Evolutionary conservation across 2,888 invertebrate genomes (phyloP).

Genomic region (Aleiodes alternator): DNA sequence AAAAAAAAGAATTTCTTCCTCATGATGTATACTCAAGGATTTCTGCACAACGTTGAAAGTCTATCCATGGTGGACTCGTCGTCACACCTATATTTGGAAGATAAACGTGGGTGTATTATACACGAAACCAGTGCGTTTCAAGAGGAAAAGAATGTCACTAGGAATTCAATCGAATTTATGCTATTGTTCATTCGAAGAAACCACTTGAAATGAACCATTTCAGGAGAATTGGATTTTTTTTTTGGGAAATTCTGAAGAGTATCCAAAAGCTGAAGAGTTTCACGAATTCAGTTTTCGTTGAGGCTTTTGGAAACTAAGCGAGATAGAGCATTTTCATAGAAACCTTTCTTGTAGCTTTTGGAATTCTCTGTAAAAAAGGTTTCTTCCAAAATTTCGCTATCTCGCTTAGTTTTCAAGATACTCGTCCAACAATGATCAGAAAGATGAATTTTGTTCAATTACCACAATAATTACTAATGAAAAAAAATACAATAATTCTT

Average conservation of each 20-base stretch:
- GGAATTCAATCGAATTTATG: conserved; percentile 20
- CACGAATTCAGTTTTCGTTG: background rate
- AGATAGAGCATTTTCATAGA: too few relatives aligned
- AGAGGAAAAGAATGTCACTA: conserved; percentile 33
- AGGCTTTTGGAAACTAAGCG: too few relatives aligned
- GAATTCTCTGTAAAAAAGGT: too few relatives aligned
- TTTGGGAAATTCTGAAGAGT: background rate
- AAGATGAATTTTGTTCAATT: too few relatives aligned
- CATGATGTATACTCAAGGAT: conserved; percentile 19
- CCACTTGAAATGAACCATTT: background rate
- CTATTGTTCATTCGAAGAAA: conserved; percentile 11
- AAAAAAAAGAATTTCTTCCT: conserved; percentile 17
- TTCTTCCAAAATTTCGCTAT: too few relatives aligned
- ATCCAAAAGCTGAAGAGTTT: too few relatives aligned
- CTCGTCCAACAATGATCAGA: too few relatives aligned
- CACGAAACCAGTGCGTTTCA: conserved; percentile 10
- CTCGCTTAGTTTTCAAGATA: too few relatives aligned
- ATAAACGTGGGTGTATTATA: conserved; percentile 41
- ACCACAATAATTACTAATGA: too few relatives aligned
- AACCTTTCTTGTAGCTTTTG: too few relatives aligned
- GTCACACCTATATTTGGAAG: conserved; percentile 49
- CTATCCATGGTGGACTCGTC: conserved; percentile 17
- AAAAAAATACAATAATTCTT: too few relatives aligned
- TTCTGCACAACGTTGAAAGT: conserved; percentile 38
- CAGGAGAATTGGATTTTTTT: background rate